Base-by-base conservation (phyloP, 2,113 vertebrate genomes). In the Benthochromis sp. region DNA sequence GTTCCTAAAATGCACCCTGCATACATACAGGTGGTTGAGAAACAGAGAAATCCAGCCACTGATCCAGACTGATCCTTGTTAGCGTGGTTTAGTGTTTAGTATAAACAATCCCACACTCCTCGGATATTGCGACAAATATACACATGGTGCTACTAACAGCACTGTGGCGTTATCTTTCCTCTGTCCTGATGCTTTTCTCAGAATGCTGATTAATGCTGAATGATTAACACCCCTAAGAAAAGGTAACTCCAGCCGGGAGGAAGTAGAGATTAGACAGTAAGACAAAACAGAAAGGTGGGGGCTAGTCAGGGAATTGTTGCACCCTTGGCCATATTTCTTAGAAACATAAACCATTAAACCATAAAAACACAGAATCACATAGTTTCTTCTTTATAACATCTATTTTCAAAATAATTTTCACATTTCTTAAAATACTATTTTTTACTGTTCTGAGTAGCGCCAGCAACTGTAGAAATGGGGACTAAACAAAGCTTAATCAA, bases 401-500 rank as follows among this genome's bases (percentile, higher is more conserved):
- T 19, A 19, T 17, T 54, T 86, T 86, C 17, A 9, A 81, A 73
- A 88, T 52, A 84, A 29, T 27, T 36, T 17, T 4, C n/a, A 80
- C 31, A 27, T 84, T 92, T 90, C 29, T n/a, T 6, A 81, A 73
- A 73, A 76, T 69, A 6, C 10, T 66, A 8, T 19, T 86, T 63
- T 90, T 90, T 36, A 84, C 80, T 57, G 57, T 81, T 85, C 36
- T 61, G 27, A 24, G 81, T 80, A 79, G 90, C 27, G 7, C 88
- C 84, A 69, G 84, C 89, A 40, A 81, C 80, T 47, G 73, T 16
- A 82, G 85, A 85, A 87, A 50, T 29, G 84, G 81, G 54, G 85
- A 85, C 90, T 92, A 92, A 93, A 93, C 84, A 86, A 40, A 79
- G 78, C 94, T 92, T 90, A 94, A 95, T 95, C 90, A 95, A 94